phyloP scores from a whole-genome alignment of 1,140 invertebrate species.

The Heliothis subflexa region DNA sequence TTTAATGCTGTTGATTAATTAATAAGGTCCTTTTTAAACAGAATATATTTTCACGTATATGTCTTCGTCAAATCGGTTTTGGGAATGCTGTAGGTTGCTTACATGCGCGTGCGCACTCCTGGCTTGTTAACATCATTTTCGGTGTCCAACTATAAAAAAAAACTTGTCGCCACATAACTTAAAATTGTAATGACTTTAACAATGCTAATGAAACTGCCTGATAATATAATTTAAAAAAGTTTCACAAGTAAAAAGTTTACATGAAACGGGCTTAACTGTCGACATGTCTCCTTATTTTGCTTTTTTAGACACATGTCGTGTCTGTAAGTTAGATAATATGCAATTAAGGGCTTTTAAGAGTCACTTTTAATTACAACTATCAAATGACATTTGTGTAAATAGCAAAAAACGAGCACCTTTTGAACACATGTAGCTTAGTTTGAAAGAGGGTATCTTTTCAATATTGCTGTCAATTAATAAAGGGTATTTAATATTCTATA shows the following conservation, averaged over 20 bases:
- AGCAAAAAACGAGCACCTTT: slow-evolving; percentile 43
- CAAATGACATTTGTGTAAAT: slow-evolving; percentile 45
- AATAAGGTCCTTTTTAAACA: slow-evolving; percentile 20
- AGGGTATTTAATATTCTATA: slow-evolving; percentile 19
- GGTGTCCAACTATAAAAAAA: background rate
- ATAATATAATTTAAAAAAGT: background rate
- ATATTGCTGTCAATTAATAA: slow-evolving; percentile 11
- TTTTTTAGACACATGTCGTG: slow-evolving; percentile 43
- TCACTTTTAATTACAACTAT: slow-evolving; percentile 55
- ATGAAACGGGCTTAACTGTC: slow-evolving; percentile 39
- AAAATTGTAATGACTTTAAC: slow-evolving; percentile 31
- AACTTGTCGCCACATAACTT: background rate
- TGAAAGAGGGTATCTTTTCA: background rate
- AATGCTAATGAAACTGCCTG: slow-evolving; percentile 16
- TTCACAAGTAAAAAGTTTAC: background rate
- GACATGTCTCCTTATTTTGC: slow-evolving; percentile 47
- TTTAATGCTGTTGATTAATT: slow-evolving; percentile 29
- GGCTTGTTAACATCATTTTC: slow-evolving; percentile 17
- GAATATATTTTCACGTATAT: slow-evolving; percentile 29
- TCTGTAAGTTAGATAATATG: slow-evolving; percentile 50
- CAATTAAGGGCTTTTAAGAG: slow-evolving; percentile 55
- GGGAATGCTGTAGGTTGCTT: background rate
- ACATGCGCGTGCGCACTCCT: slow-evolving; percentile 1
- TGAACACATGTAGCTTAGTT: background rate
- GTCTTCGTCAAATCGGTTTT: slow-evolving; percentile 25